These are phyloP conservation scores for Corythornis madagascariensis DNA, from an alignment of 2,113 vertebrate species.

Conservation along the genomic window DNA sequence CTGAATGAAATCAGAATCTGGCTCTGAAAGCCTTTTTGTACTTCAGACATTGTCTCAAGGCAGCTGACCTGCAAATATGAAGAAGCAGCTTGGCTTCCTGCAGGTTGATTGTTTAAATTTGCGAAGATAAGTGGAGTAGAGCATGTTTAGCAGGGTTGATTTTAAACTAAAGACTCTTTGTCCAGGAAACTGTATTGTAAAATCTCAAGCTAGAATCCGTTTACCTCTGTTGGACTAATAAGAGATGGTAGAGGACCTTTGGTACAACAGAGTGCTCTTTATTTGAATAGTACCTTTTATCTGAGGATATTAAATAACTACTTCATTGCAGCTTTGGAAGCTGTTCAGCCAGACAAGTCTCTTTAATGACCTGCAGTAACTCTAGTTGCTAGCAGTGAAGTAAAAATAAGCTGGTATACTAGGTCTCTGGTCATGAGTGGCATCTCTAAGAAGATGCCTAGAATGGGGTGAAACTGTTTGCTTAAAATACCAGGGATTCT, in stretches of 20 bases:
- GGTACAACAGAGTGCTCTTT: neutral
- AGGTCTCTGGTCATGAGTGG: neutral
- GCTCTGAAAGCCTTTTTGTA: neutral
- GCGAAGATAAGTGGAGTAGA: neutral
- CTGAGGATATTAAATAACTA: constrained; percentile 6
- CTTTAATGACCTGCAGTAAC: neutral
- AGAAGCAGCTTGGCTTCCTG: neutral
- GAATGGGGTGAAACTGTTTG: neutral
- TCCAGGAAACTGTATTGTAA: neutral
- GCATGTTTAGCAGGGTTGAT: neutral
- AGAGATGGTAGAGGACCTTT: neutral
- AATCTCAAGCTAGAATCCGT: neutral
- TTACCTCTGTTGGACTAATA: neutral
- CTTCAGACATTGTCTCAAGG: neutral
- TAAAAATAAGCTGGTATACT: constrained; percentile 2
- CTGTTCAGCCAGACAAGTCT: constrained; percentile 18
- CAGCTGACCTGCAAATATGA: constrained; percentile 29
- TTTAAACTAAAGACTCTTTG: neutral
- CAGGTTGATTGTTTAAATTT: constrained; percentile 45
- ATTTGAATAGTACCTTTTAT: constrained; percentile 18
- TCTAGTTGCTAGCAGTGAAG: neutral
- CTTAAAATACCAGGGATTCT: neutral
- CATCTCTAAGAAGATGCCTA: constrained; percentile 4
- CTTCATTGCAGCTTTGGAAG: constrained; percentile 21
- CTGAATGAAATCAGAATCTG: constrained; percentile 24